Conservation (phyloP, 2,888 invertebrate species). For the Synanthedon myopaeformis region DNA sequence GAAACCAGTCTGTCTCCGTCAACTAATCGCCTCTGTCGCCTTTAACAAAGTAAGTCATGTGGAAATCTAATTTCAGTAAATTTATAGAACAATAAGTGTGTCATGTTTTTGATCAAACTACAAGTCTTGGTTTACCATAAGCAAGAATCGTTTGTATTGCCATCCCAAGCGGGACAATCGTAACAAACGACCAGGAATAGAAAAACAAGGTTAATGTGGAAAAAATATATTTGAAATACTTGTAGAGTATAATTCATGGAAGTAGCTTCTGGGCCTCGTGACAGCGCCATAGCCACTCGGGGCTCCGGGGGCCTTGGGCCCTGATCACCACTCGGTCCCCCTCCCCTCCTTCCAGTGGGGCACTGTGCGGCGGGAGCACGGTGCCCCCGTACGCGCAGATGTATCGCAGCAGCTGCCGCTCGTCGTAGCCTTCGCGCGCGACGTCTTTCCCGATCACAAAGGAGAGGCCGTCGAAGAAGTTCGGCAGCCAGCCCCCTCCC, state of each 20-base stretch:
- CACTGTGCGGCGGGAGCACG: conserved; percentile 11
- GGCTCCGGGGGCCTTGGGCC: conserved; percentile 32
- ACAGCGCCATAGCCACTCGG: conserved; percentile 74
- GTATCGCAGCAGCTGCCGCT: conserved; percentile 48
- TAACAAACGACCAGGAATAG: too few relatives aligned
- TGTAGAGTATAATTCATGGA: too few relatives aligned
- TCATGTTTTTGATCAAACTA: too few relatives aligned
- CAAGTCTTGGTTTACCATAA: too few relatives aligned
- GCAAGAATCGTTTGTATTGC: too few relatives aligned
- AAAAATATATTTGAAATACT: conserved; percentile 4
- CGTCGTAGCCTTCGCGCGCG: conserved; percentile 30
- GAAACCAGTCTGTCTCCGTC: too few relatives aligned
- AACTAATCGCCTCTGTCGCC: too few relatives aligned
- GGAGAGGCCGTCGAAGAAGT: conserved; percentile 53
- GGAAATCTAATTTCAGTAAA: too few relatives aligned
- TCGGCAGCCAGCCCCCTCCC: conserved; percentile 29
- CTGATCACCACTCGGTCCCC: conserved; percentile 21
- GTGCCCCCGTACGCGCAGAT: conserved; percentile 75
- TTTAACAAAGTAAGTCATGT: too few relatives aligned
- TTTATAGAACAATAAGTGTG: too few relatives aligned
- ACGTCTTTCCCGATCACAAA: conserved; percentile 43
- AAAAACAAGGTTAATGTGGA: background rate
- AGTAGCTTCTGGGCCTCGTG: conserved; percentile 33
- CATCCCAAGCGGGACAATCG: too few relatives aligned
- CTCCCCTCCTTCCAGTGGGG: conserved; percentile 7